These are phyloP conservation scores for Mantis religiosa DNA, from an alignment of 2,888 invertebrate genomes.

Conservation along the genomic window DNA sequence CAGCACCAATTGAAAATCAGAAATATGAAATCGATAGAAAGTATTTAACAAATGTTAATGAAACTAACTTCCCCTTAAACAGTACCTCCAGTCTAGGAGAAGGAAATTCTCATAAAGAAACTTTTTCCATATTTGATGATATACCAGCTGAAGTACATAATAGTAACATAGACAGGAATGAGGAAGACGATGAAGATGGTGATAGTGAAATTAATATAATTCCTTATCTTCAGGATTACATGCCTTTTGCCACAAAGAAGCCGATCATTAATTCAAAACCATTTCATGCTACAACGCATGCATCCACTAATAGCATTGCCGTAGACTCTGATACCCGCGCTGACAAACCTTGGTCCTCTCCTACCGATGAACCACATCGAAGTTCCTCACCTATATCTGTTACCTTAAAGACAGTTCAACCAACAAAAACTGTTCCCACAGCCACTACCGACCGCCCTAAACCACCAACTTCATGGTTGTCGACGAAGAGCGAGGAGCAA, in stretches of 20 bases:
- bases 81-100: background rate
- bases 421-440: background rate
- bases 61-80: background rate
- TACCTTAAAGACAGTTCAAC: slow-evolving; percentile 24
- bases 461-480: slow-evolving; percentile 31
- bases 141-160: slow-evolving; percentile 16
- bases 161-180: background rate
- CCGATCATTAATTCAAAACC: slow-evolving; percentile 34
- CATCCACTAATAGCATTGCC: background rate
- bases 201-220: slow-evolving; percentile 45
- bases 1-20: slow-evolving; percentile 43
- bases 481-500: background rate
- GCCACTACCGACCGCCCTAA: slow-evolving; percentile 24
- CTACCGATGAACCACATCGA: background rate
- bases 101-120: slow-evolving; percentile 35
- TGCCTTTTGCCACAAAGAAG: slow-evolving; percentile 43
- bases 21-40: background rate
- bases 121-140: background rate
- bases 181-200: slow-evolving; percentile 23
- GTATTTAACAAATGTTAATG: background rate
- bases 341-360: slow-evolving; percentile 2
- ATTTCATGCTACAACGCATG: background rate
- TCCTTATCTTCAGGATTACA: slow-evolving; percentile 47
- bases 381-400: slow-evolving; percentile 23
- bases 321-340: background rate